Conservation (phyloP, 2,888 invertebrate species). For the Tipula vernalis region DNA sequence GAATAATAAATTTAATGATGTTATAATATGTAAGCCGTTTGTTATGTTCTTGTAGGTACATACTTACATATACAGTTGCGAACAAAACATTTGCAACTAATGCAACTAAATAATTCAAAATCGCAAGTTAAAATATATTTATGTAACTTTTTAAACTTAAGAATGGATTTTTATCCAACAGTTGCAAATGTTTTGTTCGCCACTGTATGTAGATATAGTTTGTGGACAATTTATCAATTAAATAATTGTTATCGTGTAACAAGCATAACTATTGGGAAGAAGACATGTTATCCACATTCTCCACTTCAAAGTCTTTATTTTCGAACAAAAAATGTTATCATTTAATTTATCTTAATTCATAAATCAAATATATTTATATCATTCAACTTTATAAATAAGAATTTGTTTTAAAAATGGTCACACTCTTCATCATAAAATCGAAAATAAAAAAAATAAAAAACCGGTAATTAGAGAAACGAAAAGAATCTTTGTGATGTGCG, state of each 20-base stretch:
- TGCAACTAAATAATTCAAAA: no score
- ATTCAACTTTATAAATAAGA: not conserved
- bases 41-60: not conserved
- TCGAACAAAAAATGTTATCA: not conserved
- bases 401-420: not conserved
- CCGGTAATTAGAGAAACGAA: not conserved
- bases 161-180: no score
- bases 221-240: not conserved
- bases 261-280: not conserved
- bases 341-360: not conserved
- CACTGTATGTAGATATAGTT: not conserved
- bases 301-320: not conserved
- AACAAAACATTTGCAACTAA: no score
- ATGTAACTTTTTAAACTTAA: no score
- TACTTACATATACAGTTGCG: not conserved
- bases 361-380: not conserved
- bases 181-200: no score
- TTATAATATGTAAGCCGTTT: not conserved
- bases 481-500: not conserved
- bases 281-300: not conserved
- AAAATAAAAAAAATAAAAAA: not conserved
- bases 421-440: not conserved
- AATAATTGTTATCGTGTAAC: not conserved
- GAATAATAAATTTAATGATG: not conserved
- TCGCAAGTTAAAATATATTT: no score